Evolutionary conservation across 2,113 vertebrate genomes (phyloP).

Genomic region (Gobius niger): DNA sequence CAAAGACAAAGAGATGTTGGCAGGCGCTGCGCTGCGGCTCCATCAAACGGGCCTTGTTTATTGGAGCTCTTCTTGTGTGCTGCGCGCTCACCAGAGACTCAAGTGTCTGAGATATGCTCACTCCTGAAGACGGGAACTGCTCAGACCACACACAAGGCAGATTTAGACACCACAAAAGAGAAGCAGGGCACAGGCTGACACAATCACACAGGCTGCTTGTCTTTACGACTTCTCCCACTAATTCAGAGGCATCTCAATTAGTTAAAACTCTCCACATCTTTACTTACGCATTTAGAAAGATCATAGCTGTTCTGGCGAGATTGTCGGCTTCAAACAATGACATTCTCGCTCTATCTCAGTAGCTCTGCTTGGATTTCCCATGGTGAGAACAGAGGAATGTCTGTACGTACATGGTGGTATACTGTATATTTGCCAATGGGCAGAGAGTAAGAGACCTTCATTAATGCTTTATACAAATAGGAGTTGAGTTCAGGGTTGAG

Average conservation of each 20-base stretch:
- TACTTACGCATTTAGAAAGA: conserved; percentile 4
- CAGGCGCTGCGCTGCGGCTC: conserved; percentile 62
- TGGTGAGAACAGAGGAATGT: conserved; percentile 62
- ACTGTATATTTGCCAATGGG: conserved; percentile 48
- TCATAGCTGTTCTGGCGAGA: conserved; percentile 11
- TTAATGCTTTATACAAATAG: conserved; percentile 41
- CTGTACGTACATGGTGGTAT: conserved; percentile 66
- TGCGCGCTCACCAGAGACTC: conserved; percentile 52
- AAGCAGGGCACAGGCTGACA: conserved; percentile 34
- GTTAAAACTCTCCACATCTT: conserved; percentile 15
- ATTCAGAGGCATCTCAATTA: conserved; percentile 17
- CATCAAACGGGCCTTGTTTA: conserved; percentile 74
- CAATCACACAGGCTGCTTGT: conserved; percentile 34
- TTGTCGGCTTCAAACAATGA: conserved; percentile 17
- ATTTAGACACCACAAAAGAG: conserved; percentile 60
- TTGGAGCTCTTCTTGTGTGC: conserved; percentile 66
- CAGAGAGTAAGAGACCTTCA: conserved; percentile 43
- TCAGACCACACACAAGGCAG: conserved; percentile 74
- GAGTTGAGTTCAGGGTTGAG: conserved; percentile 26
- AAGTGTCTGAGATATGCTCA: conserved; percentile 62
- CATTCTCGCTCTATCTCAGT: conserved; percentile 33
- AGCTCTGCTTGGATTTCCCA: conserved; percentile 52
- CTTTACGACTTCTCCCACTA: conserved; percentile 32
- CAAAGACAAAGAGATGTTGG: conserved; percentile 75
- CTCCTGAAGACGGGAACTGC: conserved; percentile 56